These are phyloP conservation scores for Colius striatus DNA, from an alignment of 2,113 vertebrate genomes.

Conservation along the genomic window DNA sequence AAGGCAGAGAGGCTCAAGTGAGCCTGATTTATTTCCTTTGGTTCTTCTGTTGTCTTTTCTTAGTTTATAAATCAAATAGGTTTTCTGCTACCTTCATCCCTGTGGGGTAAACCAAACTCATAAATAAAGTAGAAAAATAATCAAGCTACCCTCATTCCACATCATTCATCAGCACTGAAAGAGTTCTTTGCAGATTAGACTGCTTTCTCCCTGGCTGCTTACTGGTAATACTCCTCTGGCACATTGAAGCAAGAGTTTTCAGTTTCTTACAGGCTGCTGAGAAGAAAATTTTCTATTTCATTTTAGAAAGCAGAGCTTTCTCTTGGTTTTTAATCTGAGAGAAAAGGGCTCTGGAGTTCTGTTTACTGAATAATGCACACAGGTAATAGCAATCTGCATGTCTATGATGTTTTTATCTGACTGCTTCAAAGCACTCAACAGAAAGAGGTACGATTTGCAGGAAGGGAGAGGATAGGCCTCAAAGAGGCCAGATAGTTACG, in stretches of 20 bases:
- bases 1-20: neutral
- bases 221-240: neutral
- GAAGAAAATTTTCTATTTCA: neutral
- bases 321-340: neutral
- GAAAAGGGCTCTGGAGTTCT: neutral
- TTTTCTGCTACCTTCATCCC: neutral
- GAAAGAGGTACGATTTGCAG: neutral
- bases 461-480: neutral
- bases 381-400: neutral
- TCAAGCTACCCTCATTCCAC: neutral
- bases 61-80: slow-evolving; percentile 20
- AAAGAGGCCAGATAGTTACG: neutral
- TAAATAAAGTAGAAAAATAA: slow-evolving; percentile 29
- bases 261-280: neutral
- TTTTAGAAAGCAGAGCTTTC: neutral
- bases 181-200: neutral
- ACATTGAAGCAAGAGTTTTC: neutral
- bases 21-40: neutral
- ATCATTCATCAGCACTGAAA: neutral
- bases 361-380: neutral
- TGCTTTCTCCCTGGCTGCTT: neutral
- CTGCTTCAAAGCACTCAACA: neutral
- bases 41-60: slow-evolving; percentile 14
- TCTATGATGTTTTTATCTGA: neutral
- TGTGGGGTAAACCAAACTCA: neutral